A percentile compares a stretch with the other conserved stretches of the same genome.
These are phyloP conservation scores for Vanacampus margaritifer DNA, from an alignment of 2,113 vertebrate genomes.

Conservation along the genomic window DNA sequence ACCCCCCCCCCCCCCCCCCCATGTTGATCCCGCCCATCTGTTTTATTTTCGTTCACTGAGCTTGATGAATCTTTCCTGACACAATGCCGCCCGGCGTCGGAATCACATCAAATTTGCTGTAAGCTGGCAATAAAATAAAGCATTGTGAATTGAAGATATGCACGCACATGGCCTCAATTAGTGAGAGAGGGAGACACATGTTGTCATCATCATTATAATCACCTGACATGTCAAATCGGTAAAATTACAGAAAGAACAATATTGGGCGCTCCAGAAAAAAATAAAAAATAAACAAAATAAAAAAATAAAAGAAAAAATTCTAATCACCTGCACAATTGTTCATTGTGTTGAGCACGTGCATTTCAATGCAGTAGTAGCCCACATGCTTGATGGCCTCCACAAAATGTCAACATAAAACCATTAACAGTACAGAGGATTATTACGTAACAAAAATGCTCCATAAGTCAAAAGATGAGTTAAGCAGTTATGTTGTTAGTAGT, in stretches of 20 bases:
- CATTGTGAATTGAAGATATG: not conserved
- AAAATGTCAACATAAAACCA: no score
- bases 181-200: constrained; percentile 2
- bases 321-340: not conserved
- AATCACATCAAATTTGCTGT: constrained; percentile 6
- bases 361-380: no score
- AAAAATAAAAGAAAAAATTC: no score
- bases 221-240: no score
- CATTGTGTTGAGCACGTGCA: not conserved
- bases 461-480: no score
- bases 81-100: constrained; percentile 5
- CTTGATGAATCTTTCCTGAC: constrained; percentile 13
- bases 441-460: no score
- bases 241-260: no score
- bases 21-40: not conserved
- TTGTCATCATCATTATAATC: not conserved
- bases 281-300: no score
- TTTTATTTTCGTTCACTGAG: not conserved
- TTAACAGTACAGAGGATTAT: no score
- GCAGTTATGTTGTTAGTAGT: no score
- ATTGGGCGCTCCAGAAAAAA: no score
- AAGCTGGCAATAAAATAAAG: constrained; percentile 7
- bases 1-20: no score
- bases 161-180: constrained; percentile 21
- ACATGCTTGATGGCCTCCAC: not conserved